phyloP scores from a whole-genome alignment of 2,113 vertebrate genomes.

The Bos javanicus region DNA sequence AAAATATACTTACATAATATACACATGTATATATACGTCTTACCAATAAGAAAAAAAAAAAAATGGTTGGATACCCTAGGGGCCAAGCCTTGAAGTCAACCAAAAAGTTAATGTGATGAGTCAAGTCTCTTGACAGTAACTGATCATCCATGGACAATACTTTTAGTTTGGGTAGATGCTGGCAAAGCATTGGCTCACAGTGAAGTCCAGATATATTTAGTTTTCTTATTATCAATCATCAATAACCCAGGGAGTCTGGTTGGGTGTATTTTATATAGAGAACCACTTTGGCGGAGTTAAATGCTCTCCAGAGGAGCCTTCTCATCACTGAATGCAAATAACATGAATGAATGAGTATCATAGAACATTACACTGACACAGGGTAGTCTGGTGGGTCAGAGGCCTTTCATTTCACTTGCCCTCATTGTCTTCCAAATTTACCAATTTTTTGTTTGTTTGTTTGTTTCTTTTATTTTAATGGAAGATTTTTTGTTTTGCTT shows the following conservation, averaged over 20 bases:
- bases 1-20: not conserved
- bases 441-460: not conserved
- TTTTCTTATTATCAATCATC: slow-evolving; percentile 43
- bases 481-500: not conserved
- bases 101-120: slow-evolving; percentile 30
- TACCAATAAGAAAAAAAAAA: slow-evolving; percentile 1
- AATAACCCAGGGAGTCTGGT: accelerated
- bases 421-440: not conserved
- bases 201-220: slow-evolving; percentile 45
- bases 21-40: not conserved
- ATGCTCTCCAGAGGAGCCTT: not conserved
- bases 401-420: not conserved
- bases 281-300: not conserved
- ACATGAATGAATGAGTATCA: not conserved
- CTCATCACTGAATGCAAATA: not conserved
- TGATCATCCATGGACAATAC: slow-evolving; percentile 68
- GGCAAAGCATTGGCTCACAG: slow-evolving; percentile 38
- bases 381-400: not conserved
- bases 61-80: not conserved
- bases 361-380: not conserved
- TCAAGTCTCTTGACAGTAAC: slow-evolving; percentile 71
- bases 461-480: not conserved
- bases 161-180: slow-evolving; percentile 61
- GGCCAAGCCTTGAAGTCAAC: slow-evolving; percentile 51
- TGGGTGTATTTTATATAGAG: not conserved